phyloP scores from a whole-genome alignment of 2,888 invertebrate genomes.

The Nowickia ferox region DNA sequence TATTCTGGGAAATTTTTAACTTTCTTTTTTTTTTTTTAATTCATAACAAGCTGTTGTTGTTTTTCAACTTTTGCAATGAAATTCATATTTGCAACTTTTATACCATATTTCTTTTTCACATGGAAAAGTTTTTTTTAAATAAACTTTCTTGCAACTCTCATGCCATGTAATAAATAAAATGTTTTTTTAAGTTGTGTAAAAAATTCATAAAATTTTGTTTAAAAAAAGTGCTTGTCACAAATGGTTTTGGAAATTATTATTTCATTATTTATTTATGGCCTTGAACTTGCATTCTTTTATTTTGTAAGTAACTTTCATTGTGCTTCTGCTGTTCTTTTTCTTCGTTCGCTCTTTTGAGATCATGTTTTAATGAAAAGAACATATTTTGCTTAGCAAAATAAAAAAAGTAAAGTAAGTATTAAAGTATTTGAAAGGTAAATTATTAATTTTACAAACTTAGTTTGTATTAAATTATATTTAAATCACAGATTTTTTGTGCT shows the following conservation, averaged over 20 bases:
- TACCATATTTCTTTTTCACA: slow-evolving; percentile 4
- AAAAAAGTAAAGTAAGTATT: too few species aligned
- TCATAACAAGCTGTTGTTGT: slow-evolving; percentile 59
- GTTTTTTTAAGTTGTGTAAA: slow-evolving; percentile 7
- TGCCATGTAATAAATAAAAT: background rate
- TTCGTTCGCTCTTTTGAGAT: background rate
- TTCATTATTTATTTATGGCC: slow-evolving; percentile 43
- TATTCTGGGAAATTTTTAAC: background rate
- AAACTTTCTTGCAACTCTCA: slow-evolving; percentile 22
- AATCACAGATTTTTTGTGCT: too few species aligned
- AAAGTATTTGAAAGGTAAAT: too few species aligned
- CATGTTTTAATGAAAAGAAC: slow-evolving; percentile 2
- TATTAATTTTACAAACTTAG: too few species aligned
- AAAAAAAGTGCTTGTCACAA: slow-evolving; percentile 8
- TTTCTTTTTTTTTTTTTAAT: slow-evolving; percentile 29
- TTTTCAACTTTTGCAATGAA: slow-evolving; percentile 68
- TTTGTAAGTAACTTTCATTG: slow-evolving; percentile 1
- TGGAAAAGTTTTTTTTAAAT: slow-evolving; percentile 44
- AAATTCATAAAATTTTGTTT: background rate
- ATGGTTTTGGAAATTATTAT: slow-evolving; percentile 35
- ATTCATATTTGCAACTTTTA: slow-evolving; percentile 62
- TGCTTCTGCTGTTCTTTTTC: background rate
- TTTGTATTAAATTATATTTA: too few species aligned
- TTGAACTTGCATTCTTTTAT: slow-evolving; percentile 39
- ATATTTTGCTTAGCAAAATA: too few species aligned